phyloP scores from a whole-genome alignment of 1,140 invertebrate species.

The Drosophila repleta region DNA sequence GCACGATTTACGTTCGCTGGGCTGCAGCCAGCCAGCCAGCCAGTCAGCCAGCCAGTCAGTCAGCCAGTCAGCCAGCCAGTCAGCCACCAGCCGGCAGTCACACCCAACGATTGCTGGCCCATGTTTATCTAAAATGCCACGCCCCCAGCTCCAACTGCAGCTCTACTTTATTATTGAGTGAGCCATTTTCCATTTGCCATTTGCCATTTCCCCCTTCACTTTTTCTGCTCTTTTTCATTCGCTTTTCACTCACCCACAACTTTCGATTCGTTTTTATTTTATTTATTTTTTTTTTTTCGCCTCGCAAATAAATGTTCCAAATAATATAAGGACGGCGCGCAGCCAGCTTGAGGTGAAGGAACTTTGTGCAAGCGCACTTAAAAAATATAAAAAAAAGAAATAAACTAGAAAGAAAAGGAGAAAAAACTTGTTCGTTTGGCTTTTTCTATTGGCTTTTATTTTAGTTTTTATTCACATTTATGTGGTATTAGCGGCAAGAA shows the following conservation, averaged over 20 bases:
- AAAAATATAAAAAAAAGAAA: not conserved
- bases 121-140: conserved; percentile 72
- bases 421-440: not conserved
- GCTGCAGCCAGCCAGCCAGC: conserved; percentile 46
- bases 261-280: conserved; percentile 30
- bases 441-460: conserved; percentile 20
- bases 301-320: conserved; percentile 79
- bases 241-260: not conserved
- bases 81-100: conserved; percentile 5
- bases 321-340: conserved; percentile 51
- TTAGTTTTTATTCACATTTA: conserved; percentile 69
- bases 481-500: conserved; percentile 68
- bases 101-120: conserved; percentile 21
- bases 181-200: conserved; percentile 59
- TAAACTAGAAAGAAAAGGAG: too few relatives aligned
- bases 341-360: conserved; percentile 63
- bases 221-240: too few relatives aligned
- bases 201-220: conserved; percentile 19
- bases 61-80: conserved; percentile 36
- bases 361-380: conserved; percentile 45
- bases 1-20: conserved; percentile 78
- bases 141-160: conserved; percentile 44
- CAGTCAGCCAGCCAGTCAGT: conserved; percentile 45
- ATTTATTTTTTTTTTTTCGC: conserved; percentile 32
- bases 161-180: conserved; percentile 68